These are phyloP conservation scores for Corythoichthys haematopterus DNA, from an alignment of 2,113 vertebrate species.

Conservation along the genomic window DNA sequence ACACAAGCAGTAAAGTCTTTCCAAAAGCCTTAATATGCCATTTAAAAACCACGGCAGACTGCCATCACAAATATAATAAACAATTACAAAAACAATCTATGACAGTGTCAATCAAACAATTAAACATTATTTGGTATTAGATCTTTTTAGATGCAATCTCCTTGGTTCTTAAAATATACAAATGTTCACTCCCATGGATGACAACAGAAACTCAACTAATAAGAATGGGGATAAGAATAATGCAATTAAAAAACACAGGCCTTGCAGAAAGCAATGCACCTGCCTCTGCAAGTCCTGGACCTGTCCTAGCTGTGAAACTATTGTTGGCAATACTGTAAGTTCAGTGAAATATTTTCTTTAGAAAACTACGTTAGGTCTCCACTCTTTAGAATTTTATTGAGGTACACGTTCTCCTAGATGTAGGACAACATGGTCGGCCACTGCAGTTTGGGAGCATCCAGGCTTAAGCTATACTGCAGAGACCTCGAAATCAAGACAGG, in stretches of 20 bases:
- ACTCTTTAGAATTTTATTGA: conserved; percentile 79
- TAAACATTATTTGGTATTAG: background rate
- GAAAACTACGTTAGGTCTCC: conserved; percentile 77
- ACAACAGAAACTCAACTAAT: background rate
- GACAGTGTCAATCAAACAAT: background rate
- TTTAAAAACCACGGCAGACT: background rate
- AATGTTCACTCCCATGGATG: no score
- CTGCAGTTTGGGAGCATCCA: conserved; percentile 29
- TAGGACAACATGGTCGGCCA: conserved; percentile 60
- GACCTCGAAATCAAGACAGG: conserved; percentile 20
- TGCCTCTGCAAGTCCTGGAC: conserved; percentile 65
- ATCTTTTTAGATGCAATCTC: background rate
- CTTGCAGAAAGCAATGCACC: conserved; percentile 65
- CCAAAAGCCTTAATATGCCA: background rate
- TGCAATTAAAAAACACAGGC: conserved; percentile 30
- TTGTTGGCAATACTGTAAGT: conserved; percentile 57
- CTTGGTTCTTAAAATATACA: no score
- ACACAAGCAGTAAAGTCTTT: background rate
- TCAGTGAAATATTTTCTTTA: conserved; percentile 59
- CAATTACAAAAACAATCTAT: background rate
- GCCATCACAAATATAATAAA: background rate
- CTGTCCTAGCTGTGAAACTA: conserved; percentile 59
- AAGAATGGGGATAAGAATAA: conserved; percentile 23
- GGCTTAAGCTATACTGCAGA: conserved; percentile 13
- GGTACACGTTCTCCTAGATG: conserved; percentile 85